phyloP scores from a whole-genome alignment of 2,113 vertebrate species.

The Dascyllus trimaculatus region DNA sequence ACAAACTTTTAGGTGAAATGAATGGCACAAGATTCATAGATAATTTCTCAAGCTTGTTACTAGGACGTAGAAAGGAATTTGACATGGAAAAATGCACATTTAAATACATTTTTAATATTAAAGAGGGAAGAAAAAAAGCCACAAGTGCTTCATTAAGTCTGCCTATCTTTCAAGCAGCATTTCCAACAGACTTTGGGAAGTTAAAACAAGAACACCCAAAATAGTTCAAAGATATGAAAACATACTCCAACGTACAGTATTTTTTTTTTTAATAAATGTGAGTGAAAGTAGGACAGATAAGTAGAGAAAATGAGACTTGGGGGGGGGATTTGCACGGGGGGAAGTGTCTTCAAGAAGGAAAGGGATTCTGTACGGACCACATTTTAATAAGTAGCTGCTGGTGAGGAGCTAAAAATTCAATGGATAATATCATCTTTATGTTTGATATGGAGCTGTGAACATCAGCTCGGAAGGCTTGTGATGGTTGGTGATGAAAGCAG shows the following conservation, averaged over 20 bases:
- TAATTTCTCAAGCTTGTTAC: conserved; percentile 17
- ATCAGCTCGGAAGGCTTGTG: background rate
- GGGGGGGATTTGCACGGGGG: background rate
- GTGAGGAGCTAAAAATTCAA: conserved; percentile 17
- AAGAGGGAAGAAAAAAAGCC: background rate
- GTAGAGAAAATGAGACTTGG: conserved; percentile 37
- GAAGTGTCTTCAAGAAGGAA: conserved; percentile 1
- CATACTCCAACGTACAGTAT: conserved; percentile 6
- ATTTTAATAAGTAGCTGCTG: conserved; percentile 43
- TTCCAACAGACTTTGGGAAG: conserved; percentile 15
- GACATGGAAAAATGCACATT: conserved; percentile 11
- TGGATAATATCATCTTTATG: conserved; percentile 15
- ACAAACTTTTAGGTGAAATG: background rate
- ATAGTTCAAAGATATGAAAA: conserved; percentile 55
- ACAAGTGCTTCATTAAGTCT: conserved; percentile 34
- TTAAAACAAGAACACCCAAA: conserved; percentile 28
- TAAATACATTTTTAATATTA: conserved; percentile 51
- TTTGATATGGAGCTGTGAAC: conserved; percentile 20
- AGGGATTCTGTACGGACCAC: conserved; percentile 19
- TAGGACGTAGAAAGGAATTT: conserved; percentile 1
- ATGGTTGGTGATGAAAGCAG: conserved; percentile 31
- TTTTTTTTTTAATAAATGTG: conserved; percentile 48
- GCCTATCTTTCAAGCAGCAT: conserved; percentile 27
- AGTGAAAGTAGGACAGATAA: conserved; percentile 62
- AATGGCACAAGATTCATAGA: conserved; percentile 20